Evolutionary conservation across 92 coral and sea anemone species (phyloP).

Genomic region (Galaxea fascicularis): DNA sequence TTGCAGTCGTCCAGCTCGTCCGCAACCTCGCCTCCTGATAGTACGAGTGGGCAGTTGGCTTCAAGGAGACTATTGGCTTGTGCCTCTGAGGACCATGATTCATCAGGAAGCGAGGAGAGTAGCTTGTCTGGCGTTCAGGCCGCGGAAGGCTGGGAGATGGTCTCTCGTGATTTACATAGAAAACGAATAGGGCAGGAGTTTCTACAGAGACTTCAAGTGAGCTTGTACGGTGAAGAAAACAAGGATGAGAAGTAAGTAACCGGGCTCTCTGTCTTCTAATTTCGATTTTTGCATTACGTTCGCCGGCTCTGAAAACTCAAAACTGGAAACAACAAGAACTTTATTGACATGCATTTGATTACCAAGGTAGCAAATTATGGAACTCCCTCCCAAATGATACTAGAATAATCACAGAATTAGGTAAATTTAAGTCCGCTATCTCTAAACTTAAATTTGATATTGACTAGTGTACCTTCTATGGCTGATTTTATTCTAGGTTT

Average conservation of each 20-base stretch:
- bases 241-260: slow-evolving; percentile 70
- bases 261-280: background rate
- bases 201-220: slow-evolving; percentile 72
- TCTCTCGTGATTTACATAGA: slow-evolving; percentile 59
- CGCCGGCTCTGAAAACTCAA: background rate
- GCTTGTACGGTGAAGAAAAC: slow-evolving; percentile 63
- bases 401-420: too few species aligned
- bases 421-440: too few species aligned
- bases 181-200: slow-evolving; percentile 90
- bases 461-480: too few species aligned
- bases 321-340: too few species aligned
- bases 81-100: slow-evolving; percentile 36
- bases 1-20: slow-evolving; percentile 16
- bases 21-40: slow-evolving; percentile 14
- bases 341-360: too few species aligned
- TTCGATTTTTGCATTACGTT: background rate
- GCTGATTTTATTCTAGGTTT: too few species aligned
- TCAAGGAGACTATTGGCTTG: slow-evolving; percentile 10
- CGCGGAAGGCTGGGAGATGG: slow-evolving; percentile 55
- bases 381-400: too few species aligned
- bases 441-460: too few species aligned
- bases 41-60: background rate
- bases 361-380: too few species aligned
- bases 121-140: slow-evolving; percentile 55
- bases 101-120: slow-evolving; percentile 54